Base-by-base conservation (phyloP, 2,113 vertebrate species). In the Corythaeola cristata region DNA sequence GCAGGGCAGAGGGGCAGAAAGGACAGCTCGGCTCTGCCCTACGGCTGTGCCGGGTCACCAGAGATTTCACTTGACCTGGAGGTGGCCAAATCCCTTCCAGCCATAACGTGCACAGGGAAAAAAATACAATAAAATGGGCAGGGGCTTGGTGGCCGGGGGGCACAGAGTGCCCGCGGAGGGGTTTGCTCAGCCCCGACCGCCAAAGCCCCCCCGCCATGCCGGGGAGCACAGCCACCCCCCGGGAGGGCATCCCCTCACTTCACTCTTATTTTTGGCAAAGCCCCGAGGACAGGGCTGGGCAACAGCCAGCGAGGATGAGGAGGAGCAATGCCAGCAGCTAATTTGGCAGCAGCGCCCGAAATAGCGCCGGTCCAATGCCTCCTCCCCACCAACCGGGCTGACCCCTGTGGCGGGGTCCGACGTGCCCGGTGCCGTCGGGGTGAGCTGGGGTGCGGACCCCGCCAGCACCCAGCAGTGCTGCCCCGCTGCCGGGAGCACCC, bases 381-480 rank as follows among this genome's bases (percentile, higher is more conserved):
- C 41, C 41, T 44, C 41, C 41, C 41, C 41, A 44, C 41, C 14
- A 15, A 44, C 37, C 5, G 1, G 12, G 39, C 30, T 4, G 4
- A 3, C 58, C 26, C 33, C 47, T 47, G 37, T 2, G 0, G 23
- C 6, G 1, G 35, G 35, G 28, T 52, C 74, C 3, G 1, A 66
- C 19, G 2, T 41, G 41, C 21, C 72, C 41, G 5, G 49, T 5
- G n/a, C 49, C 8, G 1, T 2, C 30, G 2, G 8, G 23, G 6
- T 30, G 37, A 64, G 58, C 6, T 2, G 44, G 35, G 37, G 11
- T 15, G 32, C 2, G 1, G 63, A 50, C 27, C 44, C 44, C 0
- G 1, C 12, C n/a, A 19, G 71, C 72, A n/a, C 21, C 37, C 64
- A 56, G 28, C 4, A 8, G 33, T 4, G 55, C 77, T 84, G 24